These are phyloP conservation scores for Lordiphosa collinella DNA, from an alignment of 1,140 invertebrate species.

Conservation along the genomic window DNA sequence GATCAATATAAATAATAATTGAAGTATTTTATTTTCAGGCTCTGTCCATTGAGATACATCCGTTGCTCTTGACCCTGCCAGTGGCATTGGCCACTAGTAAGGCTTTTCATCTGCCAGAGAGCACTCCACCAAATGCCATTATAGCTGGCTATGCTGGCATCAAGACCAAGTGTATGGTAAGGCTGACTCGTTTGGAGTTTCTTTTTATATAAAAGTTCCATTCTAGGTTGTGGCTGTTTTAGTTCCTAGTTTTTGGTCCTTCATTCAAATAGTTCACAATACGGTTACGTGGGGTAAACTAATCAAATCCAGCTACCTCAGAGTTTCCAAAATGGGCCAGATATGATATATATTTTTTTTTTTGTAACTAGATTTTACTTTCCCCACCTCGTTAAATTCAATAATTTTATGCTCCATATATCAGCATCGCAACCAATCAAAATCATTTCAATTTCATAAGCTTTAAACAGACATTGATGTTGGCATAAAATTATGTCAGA, in stretches of 20 bases:
- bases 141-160: conserved; percentile 86
- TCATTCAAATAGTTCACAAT: conserved; percentile 22
- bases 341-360: too few species aligned
- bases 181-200: background rate
- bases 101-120: conserved; percentile 84
- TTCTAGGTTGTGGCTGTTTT: conserved; percentile 83
- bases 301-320: conserved; percentile 26
- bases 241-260: conserved; percentile 82
- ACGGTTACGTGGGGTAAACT: conserved; percentile 13
- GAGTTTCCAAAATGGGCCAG: conserved; percentile 32
- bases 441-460: background rate
- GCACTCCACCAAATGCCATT: conserved; percentile 94
- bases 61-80: conserved; percentile 91
- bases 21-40: conserved; percentile 51
- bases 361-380: too few species aligned
- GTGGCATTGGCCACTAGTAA: conserved; percentile 87
- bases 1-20: background rate
- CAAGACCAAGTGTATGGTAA: conserved; percentile 54
- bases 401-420: background rate
- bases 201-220: background rate
- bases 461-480: background rate
- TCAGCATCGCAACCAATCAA: background rate
- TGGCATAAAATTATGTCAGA: background rate
- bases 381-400: background rate
- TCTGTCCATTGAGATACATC: conserved; percentile 85